phyloP scores from a whole-genome alignment of 2,113 vertebrate genomes.

The Elachura formosa region DNA sequence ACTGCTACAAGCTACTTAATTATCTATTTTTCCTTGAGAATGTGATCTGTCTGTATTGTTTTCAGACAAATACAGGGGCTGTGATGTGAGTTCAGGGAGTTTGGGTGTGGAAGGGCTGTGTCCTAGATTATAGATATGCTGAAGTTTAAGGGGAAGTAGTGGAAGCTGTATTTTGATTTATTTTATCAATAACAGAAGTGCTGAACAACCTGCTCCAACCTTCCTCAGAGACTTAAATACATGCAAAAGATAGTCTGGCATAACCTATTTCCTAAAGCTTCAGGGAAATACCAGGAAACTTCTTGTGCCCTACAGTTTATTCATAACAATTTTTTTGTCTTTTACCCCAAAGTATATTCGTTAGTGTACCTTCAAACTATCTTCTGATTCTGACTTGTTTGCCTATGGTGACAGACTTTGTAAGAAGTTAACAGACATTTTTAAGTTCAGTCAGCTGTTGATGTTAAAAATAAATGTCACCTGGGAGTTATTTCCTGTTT shows the following conservation, averaged over 20 bases:
- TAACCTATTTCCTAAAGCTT: background rate
- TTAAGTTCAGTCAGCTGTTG: background rate
- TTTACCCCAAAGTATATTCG: background rate
- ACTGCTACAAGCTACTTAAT: background rate
- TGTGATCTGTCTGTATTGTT: background rate
- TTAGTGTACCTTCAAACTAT: background rate
- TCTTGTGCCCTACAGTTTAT: background rate
- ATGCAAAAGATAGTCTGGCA: background rate
- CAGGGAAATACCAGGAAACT: background rate
- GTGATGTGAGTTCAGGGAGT: background rate
- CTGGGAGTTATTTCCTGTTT: slow-evolving; percentile 74
- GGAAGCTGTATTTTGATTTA: background rate
- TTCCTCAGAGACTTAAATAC: background rate
- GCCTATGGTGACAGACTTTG: background rate
- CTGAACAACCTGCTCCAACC: background rate
- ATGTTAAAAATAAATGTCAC: slow-evolving; percentile 48
- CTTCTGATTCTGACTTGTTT: background rate
- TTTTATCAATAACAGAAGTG: background rate
- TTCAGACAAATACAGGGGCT: background rate
- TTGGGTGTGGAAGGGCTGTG: background rate
- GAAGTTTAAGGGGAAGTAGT: background rate
- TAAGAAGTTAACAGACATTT: background rate
- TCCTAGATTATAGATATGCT: background rate
- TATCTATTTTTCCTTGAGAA: background rate
- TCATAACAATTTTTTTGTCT: rapidly evolving